phyloP scores from a whole-genome alignment of 2,797 vertebrate species.

The Mastacembelus armatus region DNA sequence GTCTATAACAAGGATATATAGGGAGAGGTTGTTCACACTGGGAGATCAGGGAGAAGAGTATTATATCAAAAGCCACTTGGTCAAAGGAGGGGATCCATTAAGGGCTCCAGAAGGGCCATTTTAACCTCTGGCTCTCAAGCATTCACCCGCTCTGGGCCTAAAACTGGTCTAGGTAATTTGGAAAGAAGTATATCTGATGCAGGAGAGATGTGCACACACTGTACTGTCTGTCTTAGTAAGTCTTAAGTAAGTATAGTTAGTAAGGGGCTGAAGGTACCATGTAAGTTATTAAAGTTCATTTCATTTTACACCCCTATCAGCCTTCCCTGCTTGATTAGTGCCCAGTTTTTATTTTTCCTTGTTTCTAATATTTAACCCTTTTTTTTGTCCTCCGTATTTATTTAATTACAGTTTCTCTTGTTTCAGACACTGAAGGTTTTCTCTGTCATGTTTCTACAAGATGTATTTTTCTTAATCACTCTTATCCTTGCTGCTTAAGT shows the following conservation, averaged over 20 bases:
- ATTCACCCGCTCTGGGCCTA: slow-evolving; percentile 24
- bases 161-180: slow-evolving; percentile 40
- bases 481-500: slow-evolving; percentile 26
- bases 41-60: slow-evolving; percentile 27
- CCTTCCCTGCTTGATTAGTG: too few relatives aligned
- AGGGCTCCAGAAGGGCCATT: slow-evolving; percentile 45
- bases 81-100: slow-evolving; percentile 45
- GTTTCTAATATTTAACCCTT: neutral
- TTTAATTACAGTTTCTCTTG: neutral
- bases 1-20: slow-evolving; percentile 14
- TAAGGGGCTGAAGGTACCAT: too few relatives aligned
- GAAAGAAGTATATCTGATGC: slow-evolving; percentile 23
- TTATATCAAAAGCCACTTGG: slow-evolving; percentile 19
- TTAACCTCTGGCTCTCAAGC: slow-evolving; percentile 48
- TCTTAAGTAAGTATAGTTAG: too few relatives aligned
- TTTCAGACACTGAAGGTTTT: neutral
- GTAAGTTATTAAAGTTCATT: neutral
- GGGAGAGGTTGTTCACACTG: neutral
- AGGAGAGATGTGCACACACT: slow-evolving; percentile 14
- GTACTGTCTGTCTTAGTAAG: neutral
- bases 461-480: slow-evolving; percentile 13
- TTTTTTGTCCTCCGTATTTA: too few relatives aligned
- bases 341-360: neutral
- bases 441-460: neutral
- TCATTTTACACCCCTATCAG: neutral